phyloP scores from a whole-genome alignment of 2,888 invertebrate genomes.

The Cyclophora albipunctata region DNA sequence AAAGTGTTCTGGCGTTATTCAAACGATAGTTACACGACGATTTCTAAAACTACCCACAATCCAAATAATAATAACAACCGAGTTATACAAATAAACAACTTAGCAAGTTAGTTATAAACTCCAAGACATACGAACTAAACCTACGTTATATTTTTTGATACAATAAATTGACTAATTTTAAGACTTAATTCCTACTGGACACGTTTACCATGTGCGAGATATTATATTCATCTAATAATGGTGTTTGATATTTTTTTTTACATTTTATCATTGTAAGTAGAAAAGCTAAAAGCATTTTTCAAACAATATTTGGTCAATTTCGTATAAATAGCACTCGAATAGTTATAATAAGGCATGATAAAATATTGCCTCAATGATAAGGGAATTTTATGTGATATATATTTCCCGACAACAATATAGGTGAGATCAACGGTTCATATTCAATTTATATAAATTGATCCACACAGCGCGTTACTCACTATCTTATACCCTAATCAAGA shows the following conservation, averaged over 20 bases:
- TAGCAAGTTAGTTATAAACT: slow-evolving; percentile 48
- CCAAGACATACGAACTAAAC: slow-evolving; percentile 39
- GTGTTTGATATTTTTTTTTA: slow-evolving; percentile 28
- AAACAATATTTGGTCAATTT: slow-evolving; percentile 60
- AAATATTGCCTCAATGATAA: slow-evolving; percentile 43
- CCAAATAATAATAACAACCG: slow-evolving; percentile 56
- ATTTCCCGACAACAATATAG: slow-evolving; percentile 45
- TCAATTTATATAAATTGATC: slow-evolving; percentile 37
- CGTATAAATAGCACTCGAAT: slow-evolving; percentile 41
- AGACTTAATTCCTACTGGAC: slow-evolving; percentile 59
- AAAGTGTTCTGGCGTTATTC: too few species aligned
- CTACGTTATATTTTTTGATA: slow-evolving; percentile 46
- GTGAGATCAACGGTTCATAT: slow-evolving; percentile 61
- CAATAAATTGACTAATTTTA: slow-evolving; percentile 61
- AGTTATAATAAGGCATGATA: slow-evolving; percentile 46
- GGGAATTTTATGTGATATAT: slow-evolving; percentile 32
- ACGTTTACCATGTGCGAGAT: slow-evolving; percentile 44
- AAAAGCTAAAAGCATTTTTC: slow-evolving; percentile 50
- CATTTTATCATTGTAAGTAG: slow-evolving; percentile 47
- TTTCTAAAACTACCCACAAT: slow-evolving; percentile 48
- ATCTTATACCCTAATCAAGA: slow-evolving; percentile 16
- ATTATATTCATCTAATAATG: slow-evolving; percentile 21
- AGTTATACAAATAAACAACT: slow-evolving; percentile 57
- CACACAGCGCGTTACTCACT: slow-evolving; percentile 15
- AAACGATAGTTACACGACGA: too few species aligned